Evolutionary conservation across 2,888 invertebrate genomes (phyloP).

Genomic region (Brachylomia viminalis): DNA sequence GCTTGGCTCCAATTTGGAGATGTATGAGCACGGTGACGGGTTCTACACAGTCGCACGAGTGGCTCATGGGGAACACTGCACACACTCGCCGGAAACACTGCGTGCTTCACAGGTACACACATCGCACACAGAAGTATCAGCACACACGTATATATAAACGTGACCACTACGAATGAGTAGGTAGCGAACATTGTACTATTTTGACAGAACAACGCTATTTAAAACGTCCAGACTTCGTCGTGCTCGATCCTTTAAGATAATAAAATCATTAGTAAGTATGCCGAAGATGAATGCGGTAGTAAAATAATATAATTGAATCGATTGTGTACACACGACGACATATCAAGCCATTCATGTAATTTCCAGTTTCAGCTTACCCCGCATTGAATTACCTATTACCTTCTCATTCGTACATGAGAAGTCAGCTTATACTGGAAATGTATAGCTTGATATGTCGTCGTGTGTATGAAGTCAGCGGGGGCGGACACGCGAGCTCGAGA

Average conservation of each 20-base stretch:
- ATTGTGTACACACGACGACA: no score
- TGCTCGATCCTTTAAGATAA: slow-evolving; percentile 35
- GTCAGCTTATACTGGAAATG: no score
- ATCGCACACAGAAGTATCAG: neutral
- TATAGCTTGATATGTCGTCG: no score
- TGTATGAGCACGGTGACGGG: slow-evolving; percentile 30
- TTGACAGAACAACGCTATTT: slow-evolving; percentile 12
- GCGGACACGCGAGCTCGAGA: slow-evolving; percentile 8
- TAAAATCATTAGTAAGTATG: slow-evolving; percentile 51
- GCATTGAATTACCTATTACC: no score
- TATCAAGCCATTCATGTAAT: no score
- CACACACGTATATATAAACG: neutral
- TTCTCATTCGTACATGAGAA: no score
- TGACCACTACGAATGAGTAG: slow-evolving; percentile 5
- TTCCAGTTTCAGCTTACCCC: no score
- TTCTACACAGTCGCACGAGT: slow-evolving; percentile 25
- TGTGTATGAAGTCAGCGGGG: slow-evolving; percentile 36
- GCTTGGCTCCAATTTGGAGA: neutral
- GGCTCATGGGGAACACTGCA: slow-evolving; percentile 21
- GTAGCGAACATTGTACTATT: slow-evolving; percentile 13
- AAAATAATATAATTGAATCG: slow-evolving; percentile 61
- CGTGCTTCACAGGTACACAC: neutral
- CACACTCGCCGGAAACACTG: slow-evolving; percentile 2
- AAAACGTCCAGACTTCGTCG: slow-evolving; percentile 39
- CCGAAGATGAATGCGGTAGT: slow-evolving; percentile 70